Evolutionary conservation across 2,888 invertebrate genomes (phyloP).

Genomic region (Tetranychus piercei): DNA sequence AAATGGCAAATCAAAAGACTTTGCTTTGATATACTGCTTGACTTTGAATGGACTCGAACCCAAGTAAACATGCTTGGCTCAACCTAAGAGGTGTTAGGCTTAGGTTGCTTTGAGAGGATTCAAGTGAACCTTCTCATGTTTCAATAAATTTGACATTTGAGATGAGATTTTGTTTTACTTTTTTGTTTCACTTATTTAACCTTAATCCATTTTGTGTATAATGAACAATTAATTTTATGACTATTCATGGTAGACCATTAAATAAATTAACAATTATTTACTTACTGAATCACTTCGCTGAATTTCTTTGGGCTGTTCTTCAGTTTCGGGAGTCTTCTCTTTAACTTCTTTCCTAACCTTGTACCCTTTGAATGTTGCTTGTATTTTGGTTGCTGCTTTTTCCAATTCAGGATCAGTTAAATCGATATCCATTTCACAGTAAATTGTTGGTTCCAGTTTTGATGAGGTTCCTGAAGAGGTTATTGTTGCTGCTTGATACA

Average conservation of each 20-base stretch:
- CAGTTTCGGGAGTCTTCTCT: slow-evolving; percentile 10
- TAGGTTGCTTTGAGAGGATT: too few species aligned
- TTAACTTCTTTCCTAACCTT: slow-evolving; percentile 19
- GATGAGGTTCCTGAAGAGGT: not conserved
- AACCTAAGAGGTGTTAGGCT: too few species aligned
- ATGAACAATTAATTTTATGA: too few species aligned
- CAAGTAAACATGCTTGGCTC: too few species aligned
- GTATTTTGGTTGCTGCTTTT: slow-evolving; percentile 24
- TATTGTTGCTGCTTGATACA: not conserved
- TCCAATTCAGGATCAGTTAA: slow-evolving; percentile 23
- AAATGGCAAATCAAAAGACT: too few species aligned
- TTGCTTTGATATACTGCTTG: too few species aligned
- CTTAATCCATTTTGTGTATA: too few species aligned
- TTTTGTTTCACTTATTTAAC: too few species aligned
- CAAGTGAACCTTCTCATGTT: too few species aligned
- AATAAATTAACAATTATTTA: not conserved
- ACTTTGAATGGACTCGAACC: too few species aligned
- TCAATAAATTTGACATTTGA: too few species aligned
- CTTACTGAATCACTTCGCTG: slow-evolving; percentile 8
- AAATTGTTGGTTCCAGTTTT: not conserved
- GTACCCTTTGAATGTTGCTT: slow-evolving; percentile 24
- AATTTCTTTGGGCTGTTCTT: slow-evolving; percentile 13
- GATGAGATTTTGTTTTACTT: too few species aligned
- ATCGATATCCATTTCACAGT: slow-evolving; percentile 19
- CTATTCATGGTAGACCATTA: not conserved